A percentile compares a stretch with the other conserved stretches of the same genome.
Conservation (phyloP, 2,797 vertebrate species). For the Eulemur rubriventer region DNA sequence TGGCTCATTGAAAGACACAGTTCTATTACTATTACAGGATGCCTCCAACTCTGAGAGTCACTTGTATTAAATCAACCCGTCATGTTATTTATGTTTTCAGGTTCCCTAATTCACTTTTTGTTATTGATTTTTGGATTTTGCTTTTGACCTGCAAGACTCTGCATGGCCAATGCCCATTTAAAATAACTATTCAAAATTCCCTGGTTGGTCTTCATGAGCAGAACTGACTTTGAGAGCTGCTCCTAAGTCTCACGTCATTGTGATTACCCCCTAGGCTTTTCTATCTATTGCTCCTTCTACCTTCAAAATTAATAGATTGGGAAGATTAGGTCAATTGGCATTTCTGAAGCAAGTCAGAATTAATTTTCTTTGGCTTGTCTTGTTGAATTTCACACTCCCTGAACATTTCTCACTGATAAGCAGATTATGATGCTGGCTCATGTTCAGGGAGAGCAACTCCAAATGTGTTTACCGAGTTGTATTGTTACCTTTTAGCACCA, state of each 20-base stretch:
- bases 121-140: slow-evolving; percentile 78
- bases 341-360: slow-evolving; percentile 74
- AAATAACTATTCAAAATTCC: slow-evolving; percentile 72
- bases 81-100: slow-evolving; percentile 73
- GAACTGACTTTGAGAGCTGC: not conserved
- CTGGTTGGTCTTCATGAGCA: slow-evolving; percentile 61
- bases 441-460: slow-evolving; percentile 58
- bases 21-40: slow-evolving; percentile 61
- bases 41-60: slow-evolving; percentile 43
- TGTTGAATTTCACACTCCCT: slow-evolving; percentile 75
- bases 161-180: slow-evolving; percentile 67
- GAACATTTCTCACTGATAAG: slow-evolving; percentile 77
- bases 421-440: slow-evolving; percentile 77
- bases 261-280: slow-evolving; percentile 67
- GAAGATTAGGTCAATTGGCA: slow-evolving; percentile 69
- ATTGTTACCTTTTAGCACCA: slow-evolving; percentile 75
- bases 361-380: slow-evolving; percentile 78
- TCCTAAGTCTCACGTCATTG: slow-evolving; percentile 50
- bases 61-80: slow-evolving; percentile 73
- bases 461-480: slow-evolving; percentile 64
- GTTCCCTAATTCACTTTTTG: slow-evolving; percentile 78
- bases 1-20: slow-evolving; percentile 45
- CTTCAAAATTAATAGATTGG: slow-evolving; percentile 69
- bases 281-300: slow-evolving; percentile 70
- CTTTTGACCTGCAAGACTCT: slow-evolving; percentile 75